phyloP scores from a whole-genome alignment of 2,113 vertebrate species.

The Planiliza haematocheilus region DNA sequence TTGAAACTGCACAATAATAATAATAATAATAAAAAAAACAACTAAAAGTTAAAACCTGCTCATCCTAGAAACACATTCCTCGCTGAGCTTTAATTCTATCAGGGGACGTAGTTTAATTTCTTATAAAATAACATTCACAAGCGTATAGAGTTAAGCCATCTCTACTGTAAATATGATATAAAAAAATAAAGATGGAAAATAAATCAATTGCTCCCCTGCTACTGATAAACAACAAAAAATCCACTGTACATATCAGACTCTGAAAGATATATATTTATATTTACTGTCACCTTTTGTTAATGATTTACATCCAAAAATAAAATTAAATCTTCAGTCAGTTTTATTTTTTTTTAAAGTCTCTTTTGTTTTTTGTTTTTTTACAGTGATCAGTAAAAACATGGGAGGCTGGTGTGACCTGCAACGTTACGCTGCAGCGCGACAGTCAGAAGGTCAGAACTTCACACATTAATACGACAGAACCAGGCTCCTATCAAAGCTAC shows the following conservation, averaged over 20 bases:
- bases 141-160: constrained; percentile 60
- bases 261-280: constrained; percentile 64
- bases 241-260: constrained; percentile 75
- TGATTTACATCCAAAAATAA: constrained; percentile 80
- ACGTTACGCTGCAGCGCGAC: constrained; percentile 32
- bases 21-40: constrained; percentile 16
- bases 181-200: constrained; percentile 76
- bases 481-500: constrained; percentile 36
- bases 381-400: constrained; percentile 74
- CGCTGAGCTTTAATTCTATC: constrained; percentile 26
- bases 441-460: constrained; percentile 53
- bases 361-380: too few species aligned
- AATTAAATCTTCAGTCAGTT: constrained; percentile 74
- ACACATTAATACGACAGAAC: constrained; percentile 50
- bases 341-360: constrained; percentile 30
- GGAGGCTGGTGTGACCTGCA: constrained; percentile 66
- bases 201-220: constrained; percentile 37
- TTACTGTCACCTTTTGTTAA: constrained; percentile 63
- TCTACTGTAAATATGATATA: constrained; percentile 73
- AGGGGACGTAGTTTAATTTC: constrained; percentile 31
- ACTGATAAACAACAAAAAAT: constrained; percentile 56
- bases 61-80: constrained; percentile 10
- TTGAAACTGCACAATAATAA: constrained; percentile 11
- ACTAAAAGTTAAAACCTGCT: constrained; percentile 16
- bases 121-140: constrained; percentile 75